A percentile compares a stretch with the other conserved stretches of the same genome.
Conservation (phyloP, 2,888 invertebrate species). For the Tenthredo amoena region DNA sequence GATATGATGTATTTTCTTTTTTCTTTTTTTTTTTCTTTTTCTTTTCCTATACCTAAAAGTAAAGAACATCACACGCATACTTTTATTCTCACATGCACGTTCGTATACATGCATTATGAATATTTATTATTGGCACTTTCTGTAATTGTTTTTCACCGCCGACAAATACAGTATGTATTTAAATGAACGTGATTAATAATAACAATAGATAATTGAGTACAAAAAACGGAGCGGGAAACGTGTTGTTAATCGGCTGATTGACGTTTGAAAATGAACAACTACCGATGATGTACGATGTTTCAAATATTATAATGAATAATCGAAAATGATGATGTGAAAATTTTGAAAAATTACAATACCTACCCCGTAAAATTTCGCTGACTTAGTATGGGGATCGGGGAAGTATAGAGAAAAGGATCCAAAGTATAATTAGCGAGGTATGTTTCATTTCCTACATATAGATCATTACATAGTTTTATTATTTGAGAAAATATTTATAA, state of each 20-base stretch:
- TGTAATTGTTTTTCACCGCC: slow-evolving; percentile 2
- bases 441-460: neutral
- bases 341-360: neutral
- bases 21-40: too few species aligned
- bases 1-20: neutral
- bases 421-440: neutral
- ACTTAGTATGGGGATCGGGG: slow-evolving; percentile 19
- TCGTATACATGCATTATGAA: neutral
- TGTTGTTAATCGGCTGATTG: neutral
- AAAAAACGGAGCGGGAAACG: neutral
- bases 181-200: neutral
- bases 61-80: neutral
- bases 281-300: neutral
- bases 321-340: neutral
- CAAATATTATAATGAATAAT: neutral
- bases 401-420: neutral
- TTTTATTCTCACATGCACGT: neutral
- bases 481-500: neutral
- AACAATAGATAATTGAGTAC: neutral
- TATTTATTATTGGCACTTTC: slow-evolving; percentile 19
- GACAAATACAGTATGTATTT: slow-evolving; percentile 19
- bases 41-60: neutral
- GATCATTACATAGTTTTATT: neutral
- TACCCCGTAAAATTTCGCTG: neutral
- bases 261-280: neutral